Evolutionary conservation across 1,140 invertebrate genomes (phyloP).

Genomic region (Drosophila nasuta): DNA sequence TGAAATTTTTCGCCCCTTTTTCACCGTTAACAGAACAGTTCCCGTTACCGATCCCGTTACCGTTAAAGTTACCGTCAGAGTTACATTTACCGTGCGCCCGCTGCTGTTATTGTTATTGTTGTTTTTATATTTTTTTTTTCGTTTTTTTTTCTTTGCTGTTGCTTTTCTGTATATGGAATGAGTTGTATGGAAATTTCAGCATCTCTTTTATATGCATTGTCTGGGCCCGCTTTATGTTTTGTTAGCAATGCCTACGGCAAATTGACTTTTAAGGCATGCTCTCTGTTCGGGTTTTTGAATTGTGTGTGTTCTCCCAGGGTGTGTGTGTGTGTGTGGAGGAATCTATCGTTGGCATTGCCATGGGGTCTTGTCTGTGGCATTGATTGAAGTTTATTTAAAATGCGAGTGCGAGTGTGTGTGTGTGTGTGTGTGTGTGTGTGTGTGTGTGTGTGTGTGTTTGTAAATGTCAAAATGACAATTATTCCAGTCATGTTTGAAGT

Average conservation of each 20-base stretch:
- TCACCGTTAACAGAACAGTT: conserved; percentile 9
- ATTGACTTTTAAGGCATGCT: conserved; percentile 77
- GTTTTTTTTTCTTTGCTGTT: conserved; percentile 13
- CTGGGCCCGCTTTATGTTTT: conserved; percentile 68
- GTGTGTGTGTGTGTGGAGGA: conserved; percentile 24
- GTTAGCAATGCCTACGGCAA: conserved; percentile 77
- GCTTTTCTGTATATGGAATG: conserved; percentile 15
- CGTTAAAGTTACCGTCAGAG: conserved; percentile 15
- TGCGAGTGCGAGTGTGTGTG: background rate
- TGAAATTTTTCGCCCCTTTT: conserved; percentile 67
- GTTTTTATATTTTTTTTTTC: conserved; percentile 27
- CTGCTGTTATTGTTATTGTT: conserved; percentile 28
- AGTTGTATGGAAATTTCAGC: conserved; percentile 68
- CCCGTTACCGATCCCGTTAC: conserved; percentile 12
- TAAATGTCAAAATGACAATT: conserved; percentile 79
- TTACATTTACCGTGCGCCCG: conserved; percentile 8
- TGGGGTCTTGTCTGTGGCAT: conserved; percentile 62
- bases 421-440: conserved; percentile 39
- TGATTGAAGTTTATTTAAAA: conserved; percentile 82
- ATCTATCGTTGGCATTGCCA: conserved; percentile 67
- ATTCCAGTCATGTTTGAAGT: conserved; percentile 54
- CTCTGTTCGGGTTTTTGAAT: conserved; percentile 19
- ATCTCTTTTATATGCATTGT: conserved; percentile 76
- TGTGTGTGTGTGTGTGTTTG: conserved; percentile 51
- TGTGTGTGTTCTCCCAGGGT: conserved; percentile 20